Percentiles rank a stretch among this genome's conserved stretches.
These are phyloP conservation scores for Drosophila willistoni DNA, from an alignment of 1,140 invertebrate species.

Conservation along the genomic window DNA sequence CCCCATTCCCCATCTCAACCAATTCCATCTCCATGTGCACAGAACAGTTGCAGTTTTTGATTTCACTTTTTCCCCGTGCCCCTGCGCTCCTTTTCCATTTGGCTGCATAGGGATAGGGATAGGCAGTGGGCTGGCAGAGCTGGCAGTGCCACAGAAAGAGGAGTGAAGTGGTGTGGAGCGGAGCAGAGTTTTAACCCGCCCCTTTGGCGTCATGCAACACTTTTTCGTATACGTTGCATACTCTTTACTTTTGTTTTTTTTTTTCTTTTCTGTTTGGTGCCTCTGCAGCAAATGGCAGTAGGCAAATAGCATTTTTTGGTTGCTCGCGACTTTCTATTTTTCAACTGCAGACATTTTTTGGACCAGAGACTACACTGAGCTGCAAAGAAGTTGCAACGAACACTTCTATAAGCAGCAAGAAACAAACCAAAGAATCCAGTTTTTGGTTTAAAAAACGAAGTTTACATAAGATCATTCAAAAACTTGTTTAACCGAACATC, in stretches of 20 bases:
- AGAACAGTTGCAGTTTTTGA: conserved; percentile 74
- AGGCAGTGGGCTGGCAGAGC: background rate
- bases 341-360: conserved; percentile 48
- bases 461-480: no score
- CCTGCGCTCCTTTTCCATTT: conserved; percentile 69
- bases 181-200: conserved; percentile 27
- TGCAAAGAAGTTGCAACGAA: background rate
- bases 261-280: conserved; percentile 43
- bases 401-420: background rate
- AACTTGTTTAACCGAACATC: no score
- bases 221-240: conserved; percentile 42
- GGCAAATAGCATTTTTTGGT: conserved; percentile 51
- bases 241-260: conserved; percentile 30
- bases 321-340: conserved; percentile 55
- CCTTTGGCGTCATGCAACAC: conserved; percentile 64
- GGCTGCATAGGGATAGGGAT: conserved; percentile 10
- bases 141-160: no score
- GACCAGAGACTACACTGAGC: conserved; percentile 37
- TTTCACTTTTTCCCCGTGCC: conserved; percentile 70
- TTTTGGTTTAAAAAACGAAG: no score
- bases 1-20: background rate
- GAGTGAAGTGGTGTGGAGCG: background rate
- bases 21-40: background rate
- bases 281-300: conserved; percentile 39
- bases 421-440: background rate